Evolutionary conservation across 2,113 vertebrate species (phyloP).

Genomic region (Elgaria multicarinata): DNA sequence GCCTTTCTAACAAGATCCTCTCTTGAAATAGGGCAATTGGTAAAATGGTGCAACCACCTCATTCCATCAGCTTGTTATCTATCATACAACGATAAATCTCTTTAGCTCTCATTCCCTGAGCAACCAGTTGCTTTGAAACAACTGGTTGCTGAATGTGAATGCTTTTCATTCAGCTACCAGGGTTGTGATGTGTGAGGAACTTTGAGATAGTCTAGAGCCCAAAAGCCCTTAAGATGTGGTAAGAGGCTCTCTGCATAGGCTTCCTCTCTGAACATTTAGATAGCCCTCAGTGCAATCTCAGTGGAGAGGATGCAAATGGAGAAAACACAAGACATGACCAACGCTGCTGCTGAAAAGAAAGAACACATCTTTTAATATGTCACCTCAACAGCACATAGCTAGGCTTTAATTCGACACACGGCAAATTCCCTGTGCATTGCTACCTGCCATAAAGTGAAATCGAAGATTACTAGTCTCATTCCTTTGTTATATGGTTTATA

Average conservation of each 20-base stretch:
- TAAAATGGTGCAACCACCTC: neutral
- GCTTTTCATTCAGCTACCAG: neutral
- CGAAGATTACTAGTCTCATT: neutral
- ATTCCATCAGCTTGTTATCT: neutral
- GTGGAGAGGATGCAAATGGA: neutral
- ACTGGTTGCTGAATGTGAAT: neutral
- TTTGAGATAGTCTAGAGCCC: neutral
- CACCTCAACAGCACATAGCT: neutral
- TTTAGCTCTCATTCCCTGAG: neutral
- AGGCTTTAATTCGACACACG: slow-evolving; percentile 1
- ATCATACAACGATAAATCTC: neutral
- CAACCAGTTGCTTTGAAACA: neutral
- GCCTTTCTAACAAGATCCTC: neutral
- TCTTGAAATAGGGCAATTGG: neutral
- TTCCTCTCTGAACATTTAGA: neutral
- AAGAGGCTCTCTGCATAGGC: too few species aligned
- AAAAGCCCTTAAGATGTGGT: too few species aligned
- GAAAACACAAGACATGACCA: neutral
- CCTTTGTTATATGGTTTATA: slow-evolving; percentile 29
- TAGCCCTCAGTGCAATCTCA: neutral
- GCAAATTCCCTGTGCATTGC: slow-evolving; percentile 30
- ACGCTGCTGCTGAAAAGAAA: neutral
- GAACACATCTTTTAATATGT: neutral
- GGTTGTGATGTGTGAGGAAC: neutral
- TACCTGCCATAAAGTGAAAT: slow-evolving; percentile 1